phyloP scores from a whole-genome alignment of 2,113 vertebrate species.

The Nibea albiflora region DNA sequence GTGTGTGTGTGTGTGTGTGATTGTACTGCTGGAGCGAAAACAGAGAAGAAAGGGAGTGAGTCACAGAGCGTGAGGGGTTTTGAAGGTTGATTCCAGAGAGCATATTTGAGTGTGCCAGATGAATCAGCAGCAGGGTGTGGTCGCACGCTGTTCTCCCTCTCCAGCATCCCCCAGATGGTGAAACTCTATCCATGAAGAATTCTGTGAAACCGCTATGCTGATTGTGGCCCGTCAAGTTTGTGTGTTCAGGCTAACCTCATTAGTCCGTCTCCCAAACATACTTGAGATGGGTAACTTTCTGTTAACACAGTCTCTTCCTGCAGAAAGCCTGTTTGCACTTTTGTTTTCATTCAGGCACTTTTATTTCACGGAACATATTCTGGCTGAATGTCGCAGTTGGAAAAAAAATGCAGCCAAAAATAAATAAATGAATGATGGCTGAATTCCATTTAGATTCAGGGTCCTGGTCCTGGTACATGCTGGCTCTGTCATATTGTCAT shows the following conservation, averaged over 20 bases:
- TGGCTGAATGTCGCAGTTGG: neutral
- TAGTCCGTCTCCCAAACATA: conserved; percentile 11
- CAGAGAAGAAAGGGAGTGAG: conserved; percentile 61
- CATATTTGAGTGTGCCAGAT: conserved; percentile 62
- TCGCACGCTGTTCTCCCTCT: conserved; percentile 12
- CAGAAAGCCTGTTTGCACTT: neutral
- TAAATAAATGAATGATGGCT: neutral
- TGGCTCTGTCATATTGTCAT: neutral
- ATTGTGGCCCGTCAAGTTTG: conserved; percentile 11
- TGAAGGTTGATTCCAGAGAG: conserved; percentile 61
- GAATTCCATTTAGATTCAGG: neutral
- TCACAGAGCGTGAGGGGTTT: conserved; percentile 63
- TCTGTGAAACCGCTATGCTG: neutral
- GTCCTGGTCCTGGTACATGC: neutral
- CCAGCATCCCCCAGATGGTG: conserved; percentile 1
- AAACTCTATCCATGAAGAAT: neutral
- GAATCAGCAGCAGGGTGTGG: conserved; percentile 75
- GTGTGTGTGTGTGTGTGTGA: conserved; percentile 38
- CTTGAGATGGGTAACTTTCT: neutral
- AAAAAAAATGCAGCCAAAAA: neutral
- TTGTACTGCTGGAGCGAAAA: conserved; percentile 56
- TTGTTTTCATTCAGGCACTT: neutral
- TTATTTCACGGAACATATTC: neutral
- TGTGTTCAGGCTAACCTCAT: conserved; percentile 32
- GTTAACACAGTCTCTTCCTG: neutral